phyloP scores from a whole-genome alignment of 2,888 invertebrate genomes.

The Synergus umbraculus region DNA sequence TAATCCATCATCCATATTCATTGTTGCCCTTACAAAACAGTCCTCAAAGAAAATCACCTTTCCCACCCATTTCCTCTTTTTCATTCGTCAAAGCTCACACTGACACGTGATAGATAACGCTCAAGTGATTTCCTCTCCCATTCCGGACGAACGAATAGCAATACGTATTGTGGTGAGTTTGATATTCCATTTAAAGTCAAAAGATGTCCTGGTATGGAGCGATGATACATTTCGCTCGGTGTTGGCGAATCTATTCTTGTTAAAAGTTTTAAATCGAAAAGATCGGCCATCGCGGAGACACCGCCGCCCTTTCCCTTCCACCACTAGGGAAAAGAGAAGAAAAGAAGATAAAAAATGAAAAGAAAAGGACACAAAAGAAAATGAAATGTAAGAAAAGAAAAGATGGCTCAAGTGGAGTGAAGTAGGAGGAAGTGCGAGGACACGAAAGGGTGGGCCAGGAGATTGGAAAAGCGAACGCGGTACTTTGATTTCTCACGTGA shows the following conservation, averaged over 20 bases:
- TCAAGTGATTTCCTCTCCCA: slow-evolving; percentile 17
- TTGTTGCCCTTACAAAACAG: slow-evolving; percentile 23
- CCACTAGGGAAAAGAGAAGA: slow-evolving; percentile 39
- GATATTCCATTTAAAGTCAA: slow-evolving; percentile 39
- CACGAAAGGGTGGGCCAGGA: slow-evolving; percentile 32
- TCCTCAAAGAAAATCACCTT: slow-evolving; percentile 28
- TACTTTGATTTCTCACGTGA: slow-evolving; percentile 54
- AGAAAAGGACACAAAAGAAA: slow-evolving; percentile 32
- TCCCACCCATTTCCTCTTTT: slow-evolving; percentile 18
- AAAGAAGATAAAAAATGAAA: slow-evolving; percentile 33
- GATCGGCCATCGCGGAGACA: slow-evolving; percentile 45
- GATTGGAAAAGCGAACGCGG: slow-evolving; percentile 49
- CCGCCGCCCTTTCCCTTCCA: slow-evolving; percentile 14
- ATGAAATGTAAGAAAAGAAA: slow-evolving; percentile 33
- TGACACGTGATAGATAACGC: slow-evolving; percentile 35
- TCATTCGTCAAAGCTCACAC: slow-evolving; percentile 23
- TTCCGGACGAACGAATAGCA: neutral
- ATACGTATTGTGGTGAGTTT: slow-evolving; percentile 24
- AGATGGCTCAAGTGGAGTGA: slow-evolving; percentile 11
- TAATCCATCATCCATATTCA: slow-evolving; percentile 24
- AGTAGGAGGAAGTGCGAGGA: slow-evolving; percentile 30
- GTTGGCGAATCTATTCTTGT: slow-evolving; percentile 44
- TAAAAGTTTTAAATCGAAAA: slow-evolving; percentile 63
- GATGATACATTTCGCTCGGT: slow-evolving; percentile 40
- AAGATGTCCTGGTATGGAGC: slow-evolving; percentile 23